Evolutionary conservation across 1,140 invertebrate species (phyloP).

Genomic region (Ooceraea biroi): DNA sequence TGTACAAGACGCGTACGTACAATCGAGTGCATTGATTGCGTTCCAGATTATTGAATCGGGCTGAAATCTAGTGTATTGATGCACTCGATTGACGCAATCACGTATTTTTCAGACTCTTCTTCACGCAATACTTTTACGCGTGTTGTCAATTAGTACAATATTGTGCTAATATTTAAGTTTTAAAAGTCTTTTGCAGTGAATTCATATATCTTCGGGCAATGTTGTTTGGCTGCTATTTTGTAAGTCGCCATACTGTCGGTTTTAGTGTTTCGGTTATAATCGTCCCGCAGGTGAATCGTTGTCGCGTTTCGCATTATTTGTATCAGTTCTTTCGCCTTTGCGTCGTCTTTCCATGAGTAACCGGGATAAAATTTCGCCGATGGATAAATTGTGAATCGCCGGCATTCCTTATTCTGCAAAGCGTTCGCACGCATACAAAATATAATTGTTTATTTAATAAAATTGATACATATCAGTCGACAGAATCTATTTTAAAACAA

Average conservation of each 20-base stretch:
- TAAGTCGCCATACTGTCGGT: background rate
- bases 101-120: too few relatives aligned
- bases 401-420: background rate
- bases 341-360: too few relatives aligned
- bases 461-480: too few relatives aligned
- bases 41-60: too few relatives aligned
- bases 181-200: background rate
- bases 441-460: too few relatives aligned
- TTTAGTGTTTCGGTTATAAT: background rate
- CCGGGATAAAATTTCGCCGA: conserved; percentile 7
- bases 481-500: too few relatives aligned
- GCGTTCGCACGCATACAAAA: background rate
- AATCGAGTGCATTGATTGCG: too few relatives aligned
- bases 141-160: background rate
- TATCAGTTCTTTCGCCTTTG: background rate
- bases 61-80: too few relatives aligned
- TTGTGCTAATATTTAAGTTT: background rate
- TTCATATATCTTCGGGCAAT: conserved; percentile 29
- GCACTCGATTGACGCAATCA: too few relatives aligned
- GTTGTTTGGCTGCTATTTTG: background rate
- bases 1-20: too few relatives aligned
- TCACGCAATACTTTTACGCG: background rate
- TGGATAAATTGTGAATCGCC: conserved; percentile 18
- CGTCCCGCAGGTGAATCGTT: background rate
- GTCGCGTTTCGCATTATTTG: background rate